Evolutionary conservation across 2,888 invertebrate species (phyloP).

Genomic region (Salpingus planirostris): DNA sequence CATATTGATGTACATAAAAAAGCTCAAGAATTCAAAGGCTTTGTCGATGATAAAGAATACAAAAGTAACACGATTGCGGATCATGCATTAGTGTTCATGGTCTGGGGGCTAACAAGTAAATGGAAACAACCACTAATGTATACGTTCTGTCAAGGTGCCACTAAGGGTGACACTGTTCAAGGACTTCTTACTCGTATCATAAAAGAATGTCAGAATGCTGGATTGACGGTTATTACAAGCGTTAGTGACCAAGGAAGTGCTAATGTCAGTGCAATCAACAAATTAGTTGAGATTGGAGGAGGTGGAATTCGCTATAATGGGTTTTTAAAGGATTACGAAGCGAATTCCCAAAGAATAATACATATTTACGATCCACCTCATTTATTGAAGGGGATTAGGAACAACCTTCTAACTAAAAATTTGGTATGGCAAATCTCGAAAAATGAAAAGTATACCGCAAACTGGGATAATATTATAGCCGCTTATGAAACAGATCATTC

Average conservation of each 20-base stretch:
- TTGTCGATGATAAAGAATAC: background rate
- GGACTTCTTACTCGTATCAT: background rate
- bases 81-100: slow-evolving; percentile 1
- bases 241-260: background rate
- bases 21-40: background rate
- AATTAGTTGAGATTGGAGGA: background rate
- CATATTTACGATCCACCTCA: background rate
- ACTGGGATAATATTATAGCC: background rate
- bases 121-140: slow-evolving; percentile 1
- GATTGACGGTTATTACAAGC: background rate
- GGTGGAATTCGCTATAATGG: background rate
- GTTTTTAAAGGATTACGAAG: background rate
- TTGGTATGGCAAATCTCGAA: background rate
- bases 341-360: background rate
- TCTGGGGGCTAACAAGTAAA: background rate
- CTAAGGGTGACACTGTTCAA: background rate
- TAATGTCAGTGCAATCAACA: background rate
- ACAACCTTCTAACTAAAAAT: background rate
- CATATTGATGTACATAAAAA: background rate
- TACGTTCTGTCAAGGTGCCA: background rate
- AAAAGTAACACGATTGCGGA: background rate
- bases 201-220: background rate
- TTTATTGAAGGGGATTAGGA: background rate
- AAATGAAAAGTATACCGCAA: background rate
- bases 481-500: background rate